Conservation (phyloP, 2,888 invertebrate genomes). For the Dicranocentrus wangi region DNA sequence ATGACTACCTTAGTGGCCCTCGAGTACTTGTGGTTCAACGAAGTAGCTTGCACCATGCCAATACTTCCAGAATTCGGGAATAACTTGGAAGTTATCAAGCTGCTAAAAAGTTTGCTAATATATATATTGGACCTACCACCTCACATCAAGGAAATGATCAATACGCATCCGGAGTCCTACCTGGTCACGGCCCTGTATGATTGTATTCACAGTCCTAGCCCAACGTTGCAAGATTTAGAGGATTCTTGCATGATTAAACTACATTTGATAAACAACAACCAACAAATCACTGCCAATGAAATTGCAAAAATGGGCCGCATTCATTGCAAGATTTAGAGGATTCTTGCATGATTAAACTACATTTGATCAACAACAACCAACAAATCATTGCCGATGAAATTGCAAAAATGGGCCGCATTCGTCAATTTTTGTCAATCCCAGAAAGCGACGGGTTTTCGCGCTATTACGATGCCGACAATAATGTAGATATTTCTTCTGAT, state of each 20-base stretch:
- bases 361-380: background rate
- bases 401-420: too few species aligned
- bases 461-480: too few species aligned
- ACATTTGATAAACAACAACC: background rate
- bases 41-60: background rate
- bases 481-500: too few species aligned
- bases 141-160: background rate
- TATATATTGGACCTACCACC: background rate
- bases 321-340: background rate
- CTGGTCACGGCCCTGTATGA: background rate
- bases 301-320: too few species aligned
- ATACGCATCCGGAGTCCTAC: background rate
- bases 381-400: too few species aligned
- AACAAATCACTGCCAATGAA: too few species aligned
- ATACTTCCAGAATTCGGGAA: background rate
- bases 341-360: background rate
- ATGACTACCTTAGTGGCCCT: background rate
- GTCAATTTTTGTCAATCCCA: too few species aligned
- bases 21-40: background rate
- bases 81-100: background rate
- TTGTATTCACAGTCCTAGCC: background rate
- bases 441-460: too few species aligned
- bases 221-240: slow-evolving; percentile 7
- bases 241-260: background rate
- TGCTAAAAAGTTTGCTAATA: background rate